phyloP scores from a whole-genome alignment of 2,113 vertebrate species.

The Cinclus mexicanus region DNA sequence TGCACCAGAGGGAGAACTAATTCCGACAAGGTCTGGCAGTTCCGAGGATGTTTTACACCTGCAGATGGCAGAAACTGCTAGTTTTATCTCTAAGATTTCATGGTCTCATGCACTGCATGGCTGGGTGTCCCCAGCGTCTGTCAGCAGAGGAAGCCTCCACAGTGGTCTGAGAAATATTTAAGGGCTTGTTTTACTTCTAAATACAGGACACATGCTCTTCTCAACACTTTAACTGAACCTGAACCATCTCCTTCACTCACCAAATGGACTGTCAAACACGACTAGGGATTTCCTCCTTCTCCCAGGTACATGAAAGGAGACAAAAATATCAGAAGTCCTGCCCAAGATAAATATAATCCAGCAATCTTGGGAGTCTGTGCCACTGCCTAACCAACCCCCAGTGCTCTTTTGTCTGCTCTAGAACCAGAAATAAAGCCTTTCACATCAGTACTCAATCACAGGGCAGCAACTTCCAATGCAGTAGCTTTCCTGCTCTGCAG shows the following conservation, averaged over 20 bases:
- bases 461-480: not conserved
- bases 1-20: not conserved
- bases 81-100: not conserved
- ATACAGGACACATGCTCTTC: not conserved
- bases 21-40: not conserved
- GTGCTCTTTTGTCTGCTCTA: not conserved
- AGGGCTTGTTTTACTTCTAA: not conserved
- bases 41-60: not conserved
- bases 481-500: not conserved
- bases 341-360: not conserved
- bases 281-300: not conserved
- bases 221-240: not conserved
- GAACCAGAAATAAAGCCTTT: conserved; percentile 12
- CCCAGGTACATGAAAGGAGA: not conserved
- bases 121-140: not conserved
- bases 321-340: not conserved
- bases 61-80: not conserved
- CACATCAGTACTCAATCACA: not conserved
- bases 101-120: not conserved
- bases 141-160: not conserved
- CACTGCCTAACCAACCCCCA: not conserved
- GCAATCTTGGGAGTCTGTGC: not conserved
- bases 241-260: not conserved
- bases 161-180: not conserved
- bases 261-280: fast-evolving